A percentile compares a stretch with the other conserved stretches of the same genome.
Evolutionary conservation across 35 echinoderm and acorn worm genomes (phyloP).

Genomic region (Chiridota heheva): DNA sequence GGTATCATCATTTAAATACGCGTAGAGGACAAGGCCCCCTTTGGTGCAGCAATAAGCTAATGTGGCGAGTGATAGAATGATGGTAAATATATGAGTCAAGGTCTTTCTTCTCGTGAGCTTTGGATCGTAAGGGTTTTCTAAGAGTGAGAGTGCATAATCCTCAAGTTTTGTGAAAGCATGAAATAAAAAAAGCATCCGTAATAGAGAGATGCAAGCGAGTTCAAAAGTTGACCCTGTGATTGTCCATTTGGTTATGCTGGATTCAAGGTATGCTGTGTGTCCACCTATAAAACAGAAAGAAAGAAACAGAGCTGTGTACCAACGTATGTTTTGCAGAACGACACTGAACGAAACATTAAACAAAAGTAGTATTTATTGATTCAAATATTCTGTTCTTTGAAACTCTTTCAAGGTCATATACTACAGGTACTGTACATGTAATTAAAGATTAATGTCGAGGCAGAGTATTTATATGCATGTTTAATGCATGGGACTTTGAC

Average conservation of each 20-base stretch:
- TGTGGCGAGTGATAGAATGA: conserved; percentile 47
- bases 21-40: conserved; percentile 74
- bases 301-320: no score
- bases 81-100: conserved; percentile 43
- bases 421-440: no score
- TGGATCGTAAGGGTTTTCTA: conserved; percentile 67
- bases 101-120: conserved; percentile 45
- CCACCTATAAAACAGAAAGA: conserved; percentile 52
- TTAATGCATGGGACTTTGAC: no score
- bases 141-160: conserved; percentile 57
- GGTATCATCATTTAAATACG: conserved; percentile 38
- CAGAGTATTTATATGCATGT: no score
- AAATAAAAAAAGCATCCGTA: conserved; percentile 80
- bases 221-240: conserved; percentile 82
- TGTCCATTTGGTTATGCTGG: conserved; percentile 69
- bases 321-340: no score
- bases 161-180: conserved; percentile 85
- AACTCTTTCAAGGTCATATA: no score
- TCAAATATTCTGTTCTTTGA: no score
- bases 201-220: conserved; percentile 68
- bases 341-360: no score
- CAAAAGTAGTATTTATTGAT: no score
- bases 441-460: no score
- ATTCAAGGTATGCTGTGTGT: conserved; percentile 69
- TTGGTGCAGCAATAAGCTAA: conserved; percentile 71